Conservation (phyloP, 1,140 invertebrate species). For the Neodiprion fabricii region DNA sequence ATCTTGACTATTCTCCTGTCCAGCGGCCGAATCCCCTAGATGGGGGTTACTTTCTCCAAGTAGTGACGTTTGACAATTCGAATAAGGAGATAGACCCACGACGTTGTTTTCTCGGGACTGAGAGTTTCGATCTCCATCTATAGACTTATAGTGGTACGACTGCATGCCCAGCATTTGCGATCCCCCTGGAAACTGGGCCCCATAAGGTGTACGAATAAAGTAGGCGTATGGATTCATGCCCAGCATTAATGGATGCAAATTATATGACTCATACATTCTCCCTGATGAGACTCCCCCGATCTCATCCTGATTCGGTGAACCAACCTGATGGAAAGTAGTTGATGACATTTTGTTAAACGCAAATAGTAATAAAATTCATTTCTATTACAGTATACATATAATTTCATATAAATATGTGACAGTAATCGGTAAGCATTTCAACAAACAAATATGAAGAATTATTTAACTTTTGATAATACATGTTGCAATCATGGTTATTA, state of each 20-base stretch:
- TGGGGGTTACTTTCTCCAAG: not conserved
- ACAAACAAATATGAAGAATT: too few species aligned
- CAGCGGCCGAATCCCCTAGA: not conserved
- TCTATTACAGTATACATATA: too few species aligned
- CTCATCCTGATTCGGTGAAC: not conserved
- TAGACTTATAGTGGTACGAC: not conserved
- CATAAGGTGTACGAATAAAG: not conserved
- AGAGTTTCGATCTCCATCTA: not conserved
- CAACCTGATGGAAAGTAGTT: not conserved
- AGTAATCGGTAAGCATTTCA: too few species aligned
- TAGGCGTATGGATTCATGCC: not conserved
- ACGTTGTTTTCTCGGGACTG: not conserved
- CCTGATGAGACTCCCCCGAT: not conserved
- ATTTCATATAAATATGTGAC: too few species aligned
- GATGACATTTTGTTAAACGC: too few species aligned
- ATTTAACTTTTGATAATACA: too few species aligned
- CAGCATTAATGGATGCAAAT: not conserved
- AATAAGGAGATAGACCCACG: not conserved
- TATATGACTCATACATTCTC: not conserved
- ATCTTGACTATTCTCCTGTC: not conserved
- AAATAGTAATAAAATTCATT: too few species aligned
- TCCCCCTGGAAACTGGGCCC: not conserved
- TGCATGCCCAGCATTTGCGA: not conserved
- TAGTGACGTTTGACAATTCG: not conserved
- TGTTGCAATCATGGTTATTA: too few species aligned